Evolutionary conservation across 1,140 invertebrate genomes (phyloP).

Genomic region (Drosophila busckii): DNA sequence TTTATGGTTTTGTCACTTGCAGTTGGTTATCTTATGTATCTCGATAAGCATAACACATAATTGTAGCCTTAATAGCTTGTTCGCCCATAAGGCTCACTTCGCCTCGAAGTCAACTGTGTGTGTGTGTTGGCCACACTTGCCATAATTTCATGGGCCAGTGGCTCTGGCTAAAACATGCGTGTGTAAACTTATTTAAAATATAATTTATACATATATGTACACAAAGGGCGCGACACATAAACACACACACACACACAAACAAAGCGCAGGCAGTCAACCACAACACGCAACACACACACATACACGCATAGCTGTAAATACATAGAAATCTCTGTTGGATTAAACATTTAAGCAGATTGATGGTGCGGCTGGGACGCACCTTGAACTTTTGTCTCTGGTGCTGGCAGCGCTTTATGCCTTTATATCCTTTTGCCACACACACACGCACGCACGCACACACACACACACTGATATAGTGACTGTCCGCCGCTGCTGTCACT

Average conservation of each 20-base stretch:
- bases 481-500: conserved; percentile 3
- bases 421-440: conserved; percentile 4
- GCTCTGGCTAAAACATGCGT: conserved; percentile 62
- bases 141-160: conserved; percentile 26
- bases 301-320: neutral
- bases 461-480: too few relatives aligned
- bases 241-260: conserved; percentile 18
- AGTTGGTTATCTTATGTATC: too few relatives aligned
- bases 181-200: conserved; percentile 69
- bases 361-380: conserved; percentile 47
- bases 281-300: conserved; percentile 5
- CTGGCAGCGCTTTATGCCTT: neutral
- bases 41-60: conserved; percentile 19
- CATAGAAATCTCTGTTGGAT: conserved; percentile 64
- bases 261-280: conserved; percentile 28
- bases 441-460: too few relatives aligned
- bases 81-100: conserved; percentile 64
- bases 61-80: conserved; percentile 57
- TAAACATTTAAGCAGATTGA: conserved; percentile 76
- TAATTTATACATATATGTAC: conserved; percentile 12
- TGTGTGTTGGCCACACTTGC: conserved; percentile 28
- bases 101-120: conserved; percentile 14
- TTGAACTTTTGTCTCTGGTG: conserved; percentile 46
- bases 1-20: too few relatives aligned
- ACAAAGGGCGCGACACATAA: conserved; percentile 27